Evolutionary conservation across 1,140 invertebrate species (phyloP).

Genomic region (Microvelia longipes): DNA sequence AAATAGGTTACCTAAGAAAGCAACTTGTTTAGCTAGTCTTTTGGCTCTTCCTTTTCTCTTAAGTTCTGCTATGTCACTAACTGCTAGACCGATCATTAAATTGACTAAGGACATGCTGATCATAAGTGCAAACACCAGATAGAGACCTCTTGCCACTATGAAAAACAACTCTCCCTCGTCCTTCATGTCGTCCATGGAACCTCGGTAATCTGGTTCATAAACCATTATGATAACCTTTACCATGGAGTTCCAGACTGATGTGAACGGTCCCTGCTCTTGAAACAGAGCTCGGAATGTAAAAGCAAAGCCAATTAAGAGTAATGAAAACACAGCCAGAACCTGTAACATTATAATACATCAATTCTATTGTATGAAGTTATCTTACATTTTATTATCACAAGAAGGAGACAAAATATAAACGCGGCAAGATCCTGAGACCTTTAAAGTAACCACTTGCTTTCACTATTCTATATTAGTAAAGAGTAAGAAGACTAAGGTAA

Average conservation of each 20-base stretch:
- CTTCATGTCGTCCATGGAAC: slow-evolving; percentile 25
- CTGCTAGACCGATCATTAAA: slow-evolving; percentile 30
- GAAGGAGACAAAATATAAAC: too few relatives aligned
- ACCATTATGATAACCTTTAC: slow-evolving; percentile 38
- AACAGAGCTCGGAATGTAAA: slow-evolving; percentile 37
- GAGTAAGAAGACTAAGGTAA: too few relatives aligned
- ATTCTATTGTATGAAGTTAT: too few relatives aligned
- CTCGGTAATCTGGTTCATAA: slow-evolving; percentile 36
- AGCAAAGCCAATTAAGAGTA: slow-evolving; percentile 36
- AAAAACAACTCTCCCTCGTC: slow-evolving; percentile 1
- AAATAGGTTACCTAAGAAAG: slow-evolving; percentile 3
- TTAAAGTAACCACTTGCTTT: too few relatives aligned
- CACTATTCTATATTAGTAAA: too few relatives aligned
- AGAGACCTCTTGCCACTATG: slow-evolving; percentile 20
- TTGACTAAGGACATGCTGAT: slow-evolving; percentile 30
- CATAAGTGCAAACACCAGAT: slow-evolving; percentile 26
- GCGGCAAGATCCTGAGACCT: too few relatives aligned
- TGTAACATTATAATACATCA: slow-evolving; percentile 7
- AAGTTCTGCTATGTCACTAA: slow-evolving; percentile 26
- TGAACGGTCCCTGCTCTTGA: slow-evolving; percentile 28
- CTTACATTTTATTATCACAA: too few relatives aligned
- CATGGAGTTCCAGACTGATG: slow-evolving; percentile 30
- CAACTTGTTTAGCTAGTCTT: slow-evolving; percentile 8
- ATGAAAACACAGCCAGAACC: slow-evolving; percentile 34
- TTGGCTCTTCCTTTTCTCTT: slow-evolving; percentile 4